Evolutionary conservation across 2,888 invertebrate genomes (phyloP).

Genomic region (Parthenolecanium corni): DNA sequence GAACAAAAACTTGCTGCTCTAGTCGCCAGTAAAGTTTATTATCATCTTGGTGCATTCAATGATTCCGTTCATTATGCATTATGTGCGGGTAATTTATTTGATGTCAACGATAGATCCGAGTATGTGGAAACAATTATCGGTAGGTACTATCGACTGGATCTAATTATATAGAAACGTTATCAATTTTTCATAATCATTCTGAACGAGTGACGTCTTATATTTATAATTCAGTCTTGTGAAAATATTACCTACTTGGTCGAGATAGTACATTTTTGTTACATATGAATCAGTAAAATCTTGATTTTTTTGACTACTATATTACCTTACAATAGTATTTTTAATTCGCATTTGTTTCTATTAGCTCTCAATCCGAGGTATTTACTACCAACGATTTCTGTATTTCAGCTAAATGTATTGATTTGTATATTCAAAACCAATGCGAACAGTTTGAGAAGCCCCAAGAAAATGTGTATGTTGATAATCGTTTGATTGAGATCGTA

Average conservation of each 20-base stretch:
- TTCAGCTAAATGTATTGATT: conserved; percentile 89
- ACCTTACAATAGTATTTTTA: too few relatives aligned
- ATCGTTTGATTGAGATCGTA: conserved; percentile 81
- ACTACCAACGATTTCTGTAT: conserved; percentile 31
- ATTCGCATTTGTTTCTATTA: conserved; percentile 6
- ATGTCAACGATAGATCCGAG: conserved; percentile 85
- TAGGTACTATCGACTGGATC: conserved; percentile 36
- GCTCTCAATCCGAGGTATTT: not conserved
- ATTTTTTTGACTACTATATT: too few relatives aligned
- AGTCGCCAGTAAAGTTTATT: conserved; percentile 96
- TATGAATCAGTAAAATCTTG: too few relatives aligned
- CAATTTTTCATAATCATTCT: too few relatives aligned
- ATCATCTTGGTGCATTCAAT: conserved; percentile 92
- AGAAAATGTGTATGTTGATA: conserved; percentile 58
- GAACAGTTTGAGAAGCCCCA: conserved; percentile 51
- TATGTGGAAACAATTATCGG: conserved; percentile 92
- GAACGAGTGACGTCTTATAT: too few relatives aligned
- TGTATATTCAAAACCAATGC: conserved; percentile 73
- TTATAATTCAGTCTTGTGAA: too few relatives aligned
- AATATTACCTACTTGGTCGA: too few relatives aligned
- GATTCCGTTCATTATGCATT: conserved; percentile 95
- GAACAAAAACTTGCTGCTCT: conserved; percentile 89
- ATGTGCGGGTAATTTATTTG: conserved; percentile 87
- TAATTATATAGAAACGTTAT: too few relatives aligned
- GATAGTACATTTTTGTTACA: too few relatives aligned